A percentile compares a stretch with the other conserved stretches of the same genome.
These are phyloP conservation scores for Gasterosteus aculeatus DNA, from an alignment of 2,113 vertebrate genomes.

Conservation along the genomic window DNA sequence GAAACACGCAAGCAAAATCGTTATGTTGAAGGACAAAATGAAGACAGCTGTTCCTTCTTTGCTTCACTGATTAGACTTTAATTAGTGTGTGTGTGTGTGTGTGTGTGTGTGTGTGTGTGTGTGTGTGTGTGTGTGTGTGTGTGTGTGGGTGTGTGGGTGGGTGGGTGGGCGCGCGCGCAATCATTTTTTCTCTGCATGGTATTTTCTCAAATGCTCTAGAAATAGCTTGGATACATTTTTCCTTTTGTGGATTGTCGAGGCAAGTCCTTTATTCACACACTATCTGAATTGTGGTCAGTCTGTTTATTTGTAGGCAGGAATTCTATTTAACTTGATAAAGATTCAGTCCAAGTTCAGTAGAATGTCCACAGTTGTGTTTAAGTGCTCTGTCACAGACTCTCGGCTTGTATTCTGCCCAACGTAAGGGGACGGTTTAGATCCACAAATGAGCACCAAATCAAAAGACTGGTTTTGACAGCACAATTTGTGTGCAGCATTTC, in stretches of 20 bases:
- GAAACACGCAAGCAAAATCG: constrained; percentile 28
- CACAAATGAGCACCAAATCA: constrained; percentile 24
- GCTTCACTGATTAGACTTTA: constrained; percentile 74
- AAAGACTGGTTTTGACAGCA: constrained; percentile 20
- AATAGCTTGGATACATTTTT: constrained; percentile 61
- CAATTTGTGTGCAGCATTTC: constrained; percentile 7
- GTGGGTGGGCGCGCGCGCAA: constrained; percentile 22
- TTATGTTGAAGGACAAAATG: constrained; percentile 56
- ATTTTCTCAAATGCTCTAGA: constrained; percentile 53
- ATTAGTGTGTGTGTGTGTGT: constrained; percentile 53
- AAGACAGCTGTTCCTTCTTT: constrained; percentile 72
- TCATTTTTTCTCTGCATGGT: constrained; percentile 49
- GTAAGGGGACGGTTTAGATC: background rate
- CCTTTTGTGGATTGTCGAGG: constrained; percentile 11
- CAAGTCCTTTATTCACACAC: constrained; percentile 10
- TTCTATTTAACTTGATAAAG: constrained; percentile 5
- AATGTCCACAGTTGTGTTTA: background rate
- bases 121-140: constrained; percentile 17
- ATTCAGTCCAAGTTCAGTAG: background rate
- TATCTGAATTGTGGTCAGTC: constrained; percentile 3
- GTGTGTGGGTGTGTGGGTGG: constrained; percentile 15
- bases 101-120: constrained; percentile 10
- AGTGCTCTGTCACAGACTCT: background rate
- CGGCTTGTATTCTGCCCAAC: background rate
- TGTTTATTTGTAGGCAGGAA: constrained; percentile 11